Evolutionary conservation across 1,140 invertebrate genomes (phyloP), one percentile per base, ranked within the genome.

Genomic region (Bombus picipes): DNA sequence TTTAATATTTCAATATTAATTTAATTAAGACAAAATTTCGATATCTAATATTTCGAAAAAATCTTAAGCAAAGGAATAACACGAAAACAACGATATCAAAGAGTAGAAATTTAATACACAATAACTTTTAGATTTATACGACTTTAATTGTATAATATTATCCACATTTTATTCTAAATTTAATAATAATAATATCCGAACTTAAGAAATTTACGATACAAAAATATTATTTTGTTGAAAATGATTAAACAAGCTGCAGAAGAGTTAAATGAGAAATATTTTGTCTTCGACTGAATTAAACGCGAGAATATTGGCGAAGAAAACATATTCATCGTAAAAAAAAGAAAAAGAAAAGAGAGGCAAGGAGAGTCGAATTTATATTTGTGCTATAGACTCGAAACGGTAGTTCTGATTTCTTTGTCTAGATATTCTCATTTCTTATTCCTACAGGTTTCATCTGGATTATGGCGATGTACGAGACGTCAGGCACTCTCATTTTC

Each of bases 401-500:
- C 28, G 43, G 84, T 34, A 41, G 43, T 85, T 22, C 59, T 8
- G 28, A 66, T 80, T 37, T 59, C 78, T 85, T 81, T 85, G 78
- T 85, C 78, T 59, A 70, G 84, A 81, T 81, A 81, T 65, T 81
- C 70, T 75, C 84, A 39, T 85, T 75, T 81, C 81, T 76, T 74
- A 71, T 90, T 85, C 62, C 66, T 74, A 62, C 43, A 82, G 82
- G 68, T 81, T 91, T 79, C 79, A 68, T 89, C 81, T 81, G 75
- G 87, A 81, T 88, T 88, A 85, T 83, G 76, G 73, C 62, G 68
- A 65, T 62, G 71, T 53, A 43, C 72, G 77, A 81, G 81, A 85
- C 78, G 70, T 62, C 78, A 72, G 68, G 57, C 90, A 91, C 87
- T 91, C 83, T 89, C 90, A 83, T 88, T 91, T 91, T 91, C 85